Percentiles rank a stretch among this genome's conserved stretches.
These are phyloP conservation scores for Rhinogobio ventralis DNA, from an alignment of 2,797 vertebrate genomes.

Conservation along the genomic window DNA sequence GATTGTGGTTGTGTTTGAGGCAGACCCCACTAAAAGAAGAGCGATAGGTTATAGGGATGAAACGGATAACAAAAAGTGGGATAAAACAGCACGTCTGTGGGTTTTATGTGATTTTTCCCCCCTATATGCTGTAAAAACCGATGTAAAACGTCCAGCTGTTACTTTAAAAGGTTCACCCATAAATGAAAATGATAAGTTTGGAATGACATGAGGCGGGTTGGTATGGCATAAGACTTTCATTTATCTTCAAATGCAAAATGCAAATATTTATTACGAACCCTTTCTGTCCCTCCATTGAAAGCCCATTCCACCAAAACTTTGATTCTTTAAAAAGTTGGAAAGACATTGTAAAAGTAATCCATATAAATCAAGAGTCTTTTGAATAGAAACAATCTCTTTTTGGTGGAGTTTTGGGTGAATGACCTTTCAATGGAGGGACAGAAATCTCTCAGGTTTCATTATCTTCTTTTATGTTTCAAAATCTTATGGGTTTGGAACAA, in stretches of 20 bases:
- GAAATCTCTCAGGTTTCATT: not conserved
- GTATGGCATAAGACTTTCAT: not conserved
- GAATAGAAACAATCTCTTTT: not conserved
- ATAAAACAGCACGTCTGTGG: conserved; percentile 1
- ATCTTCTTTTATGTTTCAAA: not conserved
- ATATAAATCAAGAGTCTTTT: not conserved
- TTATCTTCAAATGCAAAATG: not conserved
- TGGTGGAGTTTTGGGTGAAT: not conserved
- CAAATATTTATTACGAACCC: no score
- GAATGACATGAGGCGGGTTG: not conserved
- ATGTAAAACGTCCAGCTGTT: not conserved
- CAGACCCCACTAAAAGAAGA: not conserved
- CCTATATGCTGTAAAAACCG: not conserved
- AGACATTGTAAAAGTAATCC: not conserved
- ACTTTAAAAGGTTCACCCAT: not conserved
- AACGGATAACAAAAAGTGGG: not conserved
- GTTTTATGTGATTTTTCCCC: conserved; percentile 13
- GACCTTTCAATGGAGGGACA: not conserved
- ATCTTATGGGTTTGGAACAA: not conserved
- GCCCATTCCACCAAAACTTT: not conserved
- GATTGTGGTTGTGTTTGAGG: conserved; percentile 8
- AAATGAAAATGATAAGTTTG: not conserved
- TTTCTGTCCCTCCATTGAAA: not conserved
- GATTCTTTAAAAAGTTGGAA: not conserved
- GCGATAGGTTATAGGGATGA: not conserved